Percentiles rank a stretch among this genome's conserved stretches.
These are phyloP conservation scores for Volucella inanis DNA, from an alignment of 2,888 invertebrate species.

Conservation along the genomic window DNA sequence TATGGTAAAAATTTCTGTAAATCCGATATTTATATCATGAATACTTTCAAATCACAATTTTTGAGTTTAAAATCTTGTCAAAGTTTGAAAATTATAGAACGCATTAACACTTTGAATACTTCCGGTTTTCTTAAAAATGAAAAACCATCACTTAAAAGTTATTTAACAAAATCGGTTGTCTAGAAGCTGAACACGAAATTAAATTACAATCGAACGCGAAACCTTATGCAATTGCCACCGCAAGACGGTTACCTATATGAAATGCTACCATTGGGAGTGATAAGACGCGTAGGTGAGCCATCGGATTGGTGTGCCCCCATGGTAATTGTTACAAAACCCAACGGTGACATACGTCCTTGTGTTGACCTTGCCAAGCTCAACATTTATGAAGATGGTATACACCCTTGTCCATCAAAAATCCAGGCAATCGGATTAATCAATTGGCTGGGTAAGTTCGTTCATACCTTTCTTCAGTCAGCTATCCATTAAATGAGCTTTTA, in stretches of 20 bases:
- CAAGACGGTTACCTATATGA: conserved; percentile 37
- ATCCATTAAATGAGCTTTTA: no score
- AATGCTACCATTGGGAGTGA: conserved; percentile 29
- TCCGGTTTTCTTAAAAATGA: neutral
- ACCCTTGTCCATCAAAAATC: no score
- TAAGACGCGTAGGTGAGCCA: conserved; percentile 22
- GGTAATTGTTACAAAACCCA: conserved; percentile 32
- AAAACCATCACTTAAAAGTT: conserved; percentile 5
- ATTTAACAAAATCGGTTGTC: conserved; percentile 39
- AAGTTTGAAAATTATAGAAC: conserved; percentile 37
- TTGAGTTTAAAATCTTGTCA: conserved; percentile 48
- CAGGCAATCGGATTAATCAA: no score
- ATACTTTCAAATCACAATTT: conserved; percentile 40
- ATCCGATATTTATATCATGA: conserved; percentile 26
- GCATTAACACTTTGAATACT: neutral
- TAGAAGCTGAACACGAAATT: conserved; percentile 21
- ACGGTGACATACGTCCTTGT: conserved; percentile 3
- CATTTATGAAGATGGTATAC: no score
- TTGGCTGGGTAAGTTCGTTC: no score
- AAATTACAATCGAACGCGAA: conserved; percentile 15
- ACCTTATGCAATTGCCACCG: conserved; percentile 35
- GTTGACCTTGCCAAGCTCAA: no score
- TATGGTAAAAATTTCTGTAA: conserved; percentile 9
- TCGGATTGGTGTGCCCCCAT: conserved; percentile 48
- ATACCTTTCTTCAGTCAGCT: no score